Evolutionary conservation across 2,113 vertebrate species (phyloP), one percentile per base, ranked within the genome.

Genomic region (Hemichromis elongatus): DNA sequence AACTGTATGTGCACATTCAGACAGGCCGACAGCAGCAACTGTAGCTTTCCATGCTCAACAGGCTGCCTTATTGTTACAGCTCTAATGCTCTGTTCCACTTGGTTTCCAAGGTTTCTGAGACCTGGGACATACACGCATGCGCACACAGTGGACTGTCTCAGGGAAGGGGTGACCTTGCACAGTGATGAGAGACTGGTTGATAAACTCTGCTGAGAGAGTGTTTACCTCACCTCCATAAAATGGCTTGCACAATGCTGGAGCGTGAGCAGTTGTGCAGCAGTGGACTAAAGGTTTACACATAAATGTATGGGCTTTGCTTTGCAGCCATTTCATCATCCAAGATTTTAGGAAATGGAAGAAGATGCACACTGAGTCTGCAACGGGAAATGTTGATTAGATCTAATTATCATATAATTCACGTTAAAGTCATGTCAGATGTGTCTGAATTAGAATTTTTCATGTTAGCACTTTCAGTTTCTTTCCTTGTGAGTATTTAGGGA

Each of bases 41-140:
- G 84, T 89, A 92, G 86, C 90, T 86, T 82, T 90, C 83, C 19
- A 40, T 87, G 86, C 87, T 94, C 93, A 94, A 94, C 93, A 95
- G 93, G 92, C 91, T 88, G 88, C 82, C 81, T 89, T 82, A 86
- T 85, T 91, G 83, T 87, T 88, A 54, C 66, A 83, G 87, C 81
- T 80, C 73, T 42, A 61, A 63, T 68, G 80, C 84, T 82, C 87
- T 85, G 86, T 92, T 93, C 83, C 83, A 82, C 86, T 87, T 56
- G 3, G 21, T 90, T 91, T 91, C 85, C 88, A 88, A 92, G 90
- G 89, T 90, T 83, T 87, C 79, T 5, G 50, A 80, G 57, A 81
- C 79, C 53, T 59, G 82, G 57, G 57, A 79, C 24, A 77, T 66
- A 82, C 68, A 47, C 5, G 13, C 66, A 26, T 35, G 13, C 26